Base-by-base conservation (phyloP, 2,113 vertebrate species). In the Pterocles gutturalis region DNA sequence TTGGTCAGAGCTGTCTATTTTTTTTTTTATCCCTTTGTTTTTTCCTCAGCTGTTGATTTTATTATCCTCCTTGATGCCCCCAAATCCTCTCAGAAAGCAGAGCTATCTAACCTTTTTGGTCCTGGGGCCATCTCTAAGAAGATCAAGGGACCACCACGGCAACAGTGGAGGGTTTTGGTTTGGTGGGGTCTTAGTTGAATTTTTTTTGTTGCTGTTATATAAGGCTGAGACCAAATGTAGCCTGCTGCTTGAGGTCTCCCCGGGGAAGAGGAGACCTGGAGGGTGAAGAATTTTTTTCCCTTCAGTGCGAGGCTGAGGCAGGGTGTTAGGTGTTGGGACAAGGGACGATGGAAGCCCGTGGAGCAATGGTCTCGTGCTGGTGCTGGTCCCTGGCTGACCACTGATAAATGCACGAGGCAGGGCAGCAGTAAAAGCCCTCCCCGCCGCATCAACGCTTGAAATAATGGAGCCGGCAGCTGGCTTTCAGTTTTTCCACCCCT, bases 21-120 rank as follows among this genome's bases (percentile, higher is more conserved):
- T 53, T 26, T 53, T 83, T 78, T 55, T 95, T 55, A 66, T 61
- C 89, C 73, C 57, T 64, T 61, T 60, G 45, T 3, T 79, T 91
- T 49, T 38, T 76, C 93, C 51, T 94, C 57, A 72, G 87, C 73
- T 75, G 89, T 51, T 1, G 1, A 84, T 89, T 94, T 94, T 91
- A 34, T 96, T 89, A 88, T 90, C 83, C 64, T 60, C 31, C 80
- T 45, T 64, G 90, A 81, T 90, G 79, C 86, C 86, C 80, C 65
- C 45, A 95, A 81, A 95, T 95, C 88, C 87, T 93, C 90, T 85
- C 69, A 88, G 71, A 55, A 72, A 83, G 66, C 49, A 22, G 36
- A 78, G 41, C 62, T 11, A 1, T 9, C 83, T 57, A 67, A 78
- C 87, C 92, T 92, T 80, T 46, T n/a, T 10, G 10, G 82, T 85